Conservation (phyloP, 2,888 invertebrate species). For the Xestia sexstrigata region DNA sequence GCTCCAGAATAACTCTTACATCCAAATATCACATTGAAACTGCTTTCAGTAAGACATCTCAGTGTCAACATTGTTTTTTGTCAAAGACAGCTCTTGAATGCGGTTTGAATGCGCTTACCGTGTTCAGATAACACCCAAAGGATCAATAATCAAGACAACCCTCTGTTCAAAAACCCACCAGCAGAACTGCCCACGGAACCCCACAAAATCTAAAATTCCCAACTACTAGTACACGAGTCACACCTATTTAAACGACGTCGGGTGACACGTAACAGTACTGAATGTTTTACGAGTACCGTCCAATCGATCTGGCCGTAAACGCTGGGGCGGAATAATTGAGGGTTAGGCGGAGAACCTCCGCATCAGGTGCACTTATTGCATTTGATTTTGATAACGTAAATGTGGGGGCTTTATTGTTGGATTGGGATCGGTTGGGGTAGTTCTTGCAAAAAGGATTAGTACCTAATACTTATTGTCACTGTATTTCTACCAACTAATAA, state of each 20-base stretch:
- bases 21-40: too few species aligned
- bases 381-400: slow-evolving; percentile 36
- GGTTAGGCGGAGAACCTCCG: slow-evolving; percentile 6
- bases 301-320: slow-evolving; percentile 54
- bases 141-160: not conserved
- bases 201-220: slow-evolving; percentile 18
- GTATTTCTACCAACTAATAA: not conserved
- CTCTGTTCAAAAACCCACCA: not conserved
- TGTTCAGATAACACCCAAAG: not conserved
- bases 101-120: not conserved
- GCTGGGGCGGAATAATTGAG: slow-evolving; percentile 55
- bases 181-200: slow-evolving; percentile 9
- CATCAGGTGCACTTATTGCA: slow-evolving; percentile 43
- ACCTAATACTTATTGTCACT: not conserved
- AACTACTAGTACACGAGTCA: slow-evolving; percentile 25
- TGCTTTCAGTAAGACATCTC: not conserved
- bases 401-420: not conserved
- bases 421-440: not conserved
- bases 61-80: not conserved
- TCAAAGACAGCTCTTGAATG: not conserved
- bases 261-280: slow-evolving; percentile 61
- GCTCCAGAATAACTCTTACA: not conserved
- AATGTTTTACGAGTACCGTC: slow-evolving; percentile 65
- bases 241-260: slow-evolving; percentile 52
- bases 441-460: not conserved